Base-by-base conservation (phyloP, 30 jellyfish, hydroid and myxozoan genomes). In the Aurelia sp. region DNA sequence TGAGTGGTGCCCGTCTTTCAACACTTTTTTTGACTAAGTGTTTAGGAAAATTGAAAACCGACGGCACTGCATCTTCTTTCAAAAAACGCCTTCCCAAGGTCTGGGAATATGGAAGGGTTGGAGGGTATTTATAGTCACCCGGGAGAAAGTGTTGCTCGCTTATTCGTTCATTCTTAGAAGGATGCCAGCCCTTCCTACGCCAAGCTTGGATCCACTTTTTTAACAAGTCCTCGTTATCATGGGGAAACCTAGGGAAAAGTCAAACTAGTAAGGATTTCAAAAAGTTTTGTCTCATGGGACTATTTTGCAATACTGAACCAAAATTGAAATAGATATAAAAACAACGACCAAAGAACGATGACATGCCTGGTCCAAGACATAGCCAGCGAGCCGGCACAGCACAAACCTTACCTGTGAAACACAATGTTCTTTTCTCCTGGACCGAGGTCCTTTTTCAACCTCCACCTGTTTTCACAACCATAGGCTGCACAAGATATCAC, bases 401-500 rank as follows among this genome's bases (percentile, higher is more conserved):
- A 27, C 78, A 73, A 73, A 73, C 13, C 84, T 73, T 73, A 73
- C 84, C 84, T 62, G 78, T 77, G 10, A 77, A 20, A 57, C 52
- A 33, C 17, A 20, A 58, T 37, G 65, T 77, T 35, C 52, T 59
- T 63, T 20, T 58, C 81, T 17, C 87, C 81, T 18, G 57, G 60
- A 18, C 17, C 60, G 40, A 57, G 87, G 12, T 76, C 87, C 40
- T 53, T 76, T 59, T 76, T 76, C 33, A 48, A 23, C 30, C 19
- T 48, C 61, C 78, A 59, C 22, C 87, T 57, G 30, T 76, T 76
- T 27, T 76, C 63, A 61, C 81, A 76, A 23, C 77, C 87, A 16
- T 11, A 76, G 18, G 87, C 87, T 6, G 87, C 57, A 52, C 87
- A 76, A 33, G 87, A 76, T 3, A 76, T 53, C 22, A 76, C 82